A percentile compares a stretch with the other conserved stretches of the same genome.
Evolutionary conservation across 1,140 invertebrate genomes (phyloP).

Genomic region (Drosophila neocordata): DNA sequence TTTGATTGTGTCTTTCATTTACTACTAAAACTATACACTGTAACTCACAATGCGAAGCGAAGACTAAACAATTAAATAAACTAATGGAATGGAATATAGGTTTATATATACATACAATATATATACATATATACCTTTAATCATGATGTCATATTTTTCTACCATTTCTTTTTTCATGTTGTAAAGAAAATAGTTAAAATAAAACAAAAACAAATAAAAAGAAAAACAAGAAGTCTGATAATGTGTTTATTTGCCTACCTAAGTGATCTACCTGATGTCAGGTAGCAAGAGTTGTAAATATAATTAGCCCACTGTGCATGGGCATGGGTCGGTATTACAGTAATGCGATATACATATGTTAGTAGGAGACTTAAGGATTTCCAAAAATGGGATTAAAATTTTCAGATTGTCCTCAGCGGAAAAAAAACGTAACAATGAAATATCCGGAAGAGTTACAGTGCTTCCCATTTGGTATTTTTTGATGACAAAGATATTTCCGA

Average conservation of each 20-base stretch:
- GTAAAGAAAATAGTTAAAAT: conserved; percentile 54
- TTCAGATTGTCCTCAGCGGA: not conserved
- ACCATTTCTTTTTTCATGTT: conserved; percentile 79
- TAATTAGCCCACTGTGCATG: conserved; percentile 29
- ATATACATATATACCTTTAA: conserved; percentile 38
- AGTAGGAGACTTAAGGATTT: not conserved
- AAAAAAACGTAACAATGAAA: not conserved
- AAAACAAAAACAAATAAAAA: conserved; percentile 27
- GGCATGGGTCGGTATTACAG: conserved; percentile 18
- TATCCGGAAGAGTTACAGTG: not conserved
- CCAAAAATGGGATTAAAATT: conserved; percentile 10
- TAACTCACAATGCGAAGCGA: conserved; percentile 46
- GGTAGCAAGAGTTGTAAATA: conserved; percentile 30
- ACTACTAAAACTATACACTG: conserved; percentile 17
- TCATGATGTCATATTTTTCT: conserved; percentile 75
- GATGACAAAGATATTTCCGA: conserved; percentile 15
- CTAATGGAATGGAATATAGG: conserved; percentile 64
- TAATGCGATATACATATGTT: not conserved
- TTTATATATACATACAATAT: conserved; percentile 47
- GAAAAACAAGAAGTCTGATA: conserved; percentile 36
- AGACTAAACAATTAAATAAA: conserved; percentile 57
- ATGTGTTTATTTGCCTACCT: conserved; percentile 41
- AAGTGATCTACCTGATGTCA: conserved; percentile 29
- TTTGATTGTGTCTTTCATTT: conserved; percentile 9
- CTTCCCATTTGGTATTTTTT: not conserved